Conservation (phyloP, 2,797 vertebrate species). For the Hafferia zeledoni region DNA sequence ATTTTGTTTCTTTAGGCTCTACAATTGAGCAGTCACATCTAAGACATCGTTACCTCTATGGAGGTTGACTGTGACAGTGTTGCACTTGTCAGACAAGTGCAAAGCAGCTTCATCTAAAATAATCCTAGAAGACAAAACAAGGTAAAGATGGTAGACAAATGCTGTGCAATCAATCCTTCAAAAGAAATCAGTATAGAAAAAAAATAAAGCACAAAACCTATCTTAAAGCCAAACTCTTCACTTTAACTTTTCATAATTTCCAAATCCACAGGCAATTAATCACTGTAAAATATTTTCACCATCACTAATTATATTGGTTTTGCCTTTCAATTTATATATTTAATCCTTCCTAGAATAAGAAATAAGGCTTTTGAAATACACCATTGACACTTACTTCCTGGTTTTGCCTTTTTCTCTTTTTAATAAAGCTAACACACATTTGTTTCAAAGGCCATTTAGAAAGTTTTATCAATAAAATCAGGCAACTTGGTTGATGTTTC, state of each 20-base stretch:
- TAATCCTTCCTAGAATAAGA: neutral
- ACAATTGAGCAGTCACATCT: neutral
- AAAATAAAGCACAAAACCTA: neutral
- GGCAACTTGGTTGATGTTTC: neutral
- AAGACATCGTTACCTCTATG: constrained; percentile 82
- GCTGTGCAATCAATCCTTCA: neutral
- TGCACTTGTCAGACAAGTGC: constrained; percentile 94
- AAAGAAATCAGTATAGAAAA: neutral
- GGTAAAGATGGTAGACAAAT: neutral
- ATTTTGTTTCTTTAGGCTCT: neutral
- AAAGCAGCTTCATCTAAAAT: constrained; percentile 96
- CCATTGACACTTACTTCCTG: neutral
- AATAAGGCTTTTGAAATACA: neutral
- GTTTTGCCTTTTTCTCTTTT: neutral
- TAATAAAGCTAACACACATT: neutral
- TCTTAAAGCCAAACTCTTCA: neutral
- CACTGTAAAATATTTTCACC: neutral
- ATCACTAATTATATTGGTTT: rapidly evolving
- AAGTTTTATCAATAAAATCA: neutral
- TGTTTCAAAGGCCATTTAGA: neutral
- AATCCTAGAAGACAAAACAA: constrained; percentile 78
- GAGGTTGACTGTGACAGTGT: constrained; percentile 87
- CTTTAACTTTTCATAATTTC: neutral
- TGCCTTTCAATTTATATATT: neutral
- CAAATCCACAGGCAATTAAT: neutral